phyloP scores from a whole-genome alignment of 2,113 vertebrate genomes.

The Pseudolaguvia tuberculata region DNA sequence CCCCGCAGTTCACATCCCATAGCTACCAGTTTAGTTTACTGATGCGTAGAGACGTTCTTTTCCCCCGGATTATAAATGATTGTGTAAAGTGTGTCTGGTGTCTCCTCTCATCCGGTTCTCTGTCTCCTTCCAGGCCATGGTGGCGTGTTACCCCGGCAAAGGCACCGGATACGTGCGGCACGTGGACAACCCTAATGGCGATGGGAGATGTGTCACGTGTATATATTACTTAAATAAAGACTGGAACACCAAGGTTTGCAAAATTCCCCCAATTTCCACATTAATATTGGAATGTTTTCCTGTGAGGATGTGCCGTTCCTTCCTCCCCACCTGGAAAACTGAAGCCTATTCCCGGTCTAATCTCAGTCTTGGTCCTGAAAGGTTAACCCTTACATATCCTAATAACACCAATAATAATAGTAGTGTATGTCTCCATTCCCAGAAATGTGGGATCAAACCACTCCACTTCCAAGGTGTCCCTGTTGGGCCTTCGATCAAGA shows the following conservation, averaged over 20 bases:
- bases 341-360: not conserved
- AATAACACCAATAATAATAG: not conserved
- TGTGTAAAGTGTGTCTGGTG: not conserved
- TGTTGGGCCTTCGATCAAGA: too few relatives aligned
- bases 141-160: conserved; percentile 84
- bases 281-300: not conserved
- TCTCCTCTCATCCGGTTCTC: not conserved
- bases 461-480: too few relatives aligned
- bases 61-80: too few relatives aligned
- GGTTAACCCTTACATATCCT: not conserved
- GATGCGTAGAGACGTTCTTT: too few relatives aligned
- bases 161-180: conserved; percentile 84
- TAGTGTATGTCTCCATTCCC: not conserved
- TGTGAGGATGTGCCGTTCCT: too few relatives aligned
- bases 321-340: not conserved
- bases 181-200: conserved; percentile 84
- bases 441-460: too few relatives aligned
- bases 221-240: conserved; percentile 90
- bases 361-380: not conserved
- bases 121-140: conserved; percentile 73
- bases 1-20: too few relatives aligned
- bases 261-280: not conserved
- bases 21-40: too few relatives aligned
- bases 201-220: conserved; percentile 86
- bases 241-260: conserved; percentile 82